Evolutionary conservation across 2,113 vertebrate genomes (phyloP), one percentile per base, ranked within the genome.

Genomic region (Catharus bicknelli): DNA sequence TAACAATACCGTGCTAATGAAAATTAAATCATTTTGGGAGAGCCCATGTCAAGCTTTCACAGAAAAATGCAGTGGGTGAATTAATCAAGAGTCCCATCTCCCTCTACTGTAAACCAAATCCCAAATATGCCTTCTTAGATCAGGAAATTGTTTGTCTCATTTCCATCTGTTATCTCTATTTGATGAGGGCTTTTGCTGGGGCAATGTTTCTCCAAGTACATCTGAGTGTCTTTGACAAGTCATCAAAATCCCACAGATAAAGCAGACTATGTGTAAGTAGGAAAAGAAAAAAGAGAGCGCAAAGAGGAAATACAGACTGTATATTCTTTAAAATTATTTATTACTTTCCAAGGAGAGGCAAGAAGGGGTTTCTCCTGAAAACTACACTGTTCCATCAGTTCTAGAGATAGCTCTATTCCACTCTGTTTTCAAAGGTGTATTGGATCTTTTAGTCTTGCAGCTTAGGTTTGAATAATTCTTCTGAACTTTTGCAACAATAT

Each of bases 161-260:
- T 94, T 96, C 87, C 78, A 87, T 92, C 77, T 89, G 75, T 90
- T 94, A 83, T 92, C 72, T 86, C 42, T 83, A 53, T 58, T 73
- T 83, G 79, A 72, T 82, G 74, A 91, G 34, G 66, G 32, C 34
- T 95, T 95, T 83, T 95, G 59, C 90, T 93, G 42, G 81, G 78
- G 66, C 87, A 94, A 18, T 64, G n/a, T 90, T 95, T 93, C 83
- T 93, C 59, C 63, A 90, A 73, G 91, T 93, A 88, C 47, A 64
- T 87, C 45, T 55, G 74, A 94, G 62, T 64, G 22, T 61, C 87
- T 89, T 59, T 86, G 83, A 86, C 76, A 94, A 94, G 83, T 80
- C 83, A 89, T 79, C 82, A 82, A 87, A 95, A 89, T 83, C 54
- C 50, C 73, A 48, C 38, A 79, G 54, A 73, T 82, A 53, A 78